Conservation (phyloP, 2,888 invertebrate genomes). For the Agrotis segetum region DNA sequence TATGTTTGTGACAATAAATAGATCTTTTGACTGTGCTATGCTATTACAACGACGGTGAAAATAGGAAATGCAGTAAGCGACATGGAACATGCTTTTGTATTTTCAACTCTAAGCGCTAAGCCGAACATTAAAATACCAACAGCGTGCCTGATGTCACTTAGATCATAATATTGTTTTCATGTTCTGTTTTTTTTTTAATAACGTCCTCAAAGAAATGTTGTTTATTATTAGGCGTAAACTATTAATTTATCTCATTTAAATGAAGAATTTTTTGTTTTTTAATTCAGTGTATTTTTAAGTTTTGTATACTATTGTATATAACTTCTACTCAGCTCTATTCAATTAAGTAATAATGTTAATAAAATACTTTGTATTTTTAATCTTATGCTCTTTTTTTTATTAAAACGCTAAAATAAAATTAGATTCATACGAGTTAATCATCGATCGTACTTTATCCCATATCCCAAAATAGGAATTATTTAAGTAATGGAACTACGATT, state of each 20-base stretch:
- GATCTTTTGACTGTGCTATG: no score
- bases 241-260: constrained; percentile 2
- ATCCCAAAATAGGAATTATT: no score
- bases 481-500: no score
- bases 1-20: no score
- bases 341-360: constrained; percentile 1
- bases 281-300: constrained; percentile 29
- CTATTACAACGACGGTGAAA: neutral
- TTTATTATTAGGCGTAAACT: constrained; percentile 11
- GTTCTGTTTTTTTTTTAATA: neutral
- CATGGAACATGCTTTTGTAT: neutral
- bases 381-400: neutral
- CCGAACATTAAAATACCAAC: neutral
- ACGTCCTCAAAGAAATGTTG: constrained; percentile 6
- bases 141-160: neutral
- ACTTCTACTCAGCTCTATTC: constrained; percentile 8
- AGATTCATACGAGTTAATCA: no score
- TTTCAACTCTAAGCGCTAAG: neutral
- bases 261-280: constrained; percentile 21
- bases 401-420: no score
- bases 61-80: neutral
- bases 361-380: neutral
- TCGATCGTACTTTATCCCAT: no score
- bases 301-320: constrained; percentile 37
- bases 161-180: neutral